Conservation (phyloP, 92 coral and sea anemone genomes). For the Umimayanthus kanabou region DNA sequence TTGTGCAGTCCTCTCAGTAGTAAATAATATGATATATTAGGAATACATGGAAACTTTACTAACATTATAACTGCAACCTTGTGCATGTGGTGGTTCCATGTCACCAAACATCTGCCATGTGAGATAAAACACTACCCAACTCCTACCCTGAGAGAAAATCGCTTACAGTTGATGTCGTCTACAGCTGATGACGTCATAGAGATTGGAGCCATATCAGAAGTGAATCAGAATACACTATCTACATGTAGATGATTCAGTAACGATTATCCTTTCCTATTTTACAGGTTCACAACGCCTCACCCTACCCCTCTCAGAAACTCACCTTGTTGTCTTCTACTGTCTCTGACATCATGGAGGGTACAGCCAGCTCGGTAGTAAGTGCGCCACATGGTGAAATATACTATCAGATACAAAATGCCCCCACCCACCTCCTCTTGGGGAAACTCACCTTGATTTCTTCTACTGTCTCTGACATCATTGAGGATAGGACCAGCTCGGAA, state of each 20-base stretch:
- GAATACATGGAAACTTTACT: no score
- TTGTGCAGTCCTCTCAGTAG: background rate
- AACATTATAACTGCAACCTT: background rate
- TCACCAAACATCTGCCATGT: background rate
- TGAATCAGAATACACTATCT: background rate
- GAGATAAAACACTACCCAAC: background rate
- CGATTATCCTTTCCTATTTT: no score
- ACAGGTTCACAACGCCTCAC: background rate
- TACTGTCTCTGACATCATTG: slow-evolving; percentile 4
- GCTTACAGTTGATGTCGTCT: no score
- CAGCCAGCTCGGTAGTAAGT: no score
- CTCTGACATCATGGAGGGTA: no score
- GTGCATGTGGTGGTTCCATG: background rate
- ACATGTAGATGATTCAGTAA: background rate
- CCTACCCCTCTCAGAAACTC: background rate
- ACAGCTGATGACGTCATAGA: no score
- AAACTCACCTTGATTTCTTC: no score
- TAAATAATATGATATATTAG: background rate
- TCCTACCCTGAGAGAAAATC: background rate
- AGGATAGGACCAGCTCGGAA: no score
- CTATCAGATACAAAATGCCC: background rate
- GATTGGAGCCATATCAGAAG: background rate
- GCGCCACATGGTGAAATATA: no score
- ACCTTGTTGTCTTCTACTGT: background rate
- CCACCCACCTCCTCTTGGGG: background rate